phyloP scores from a whole-genome alignment of 2,113 vertebrate species.

The Gallinago jamesoni region DNA sequence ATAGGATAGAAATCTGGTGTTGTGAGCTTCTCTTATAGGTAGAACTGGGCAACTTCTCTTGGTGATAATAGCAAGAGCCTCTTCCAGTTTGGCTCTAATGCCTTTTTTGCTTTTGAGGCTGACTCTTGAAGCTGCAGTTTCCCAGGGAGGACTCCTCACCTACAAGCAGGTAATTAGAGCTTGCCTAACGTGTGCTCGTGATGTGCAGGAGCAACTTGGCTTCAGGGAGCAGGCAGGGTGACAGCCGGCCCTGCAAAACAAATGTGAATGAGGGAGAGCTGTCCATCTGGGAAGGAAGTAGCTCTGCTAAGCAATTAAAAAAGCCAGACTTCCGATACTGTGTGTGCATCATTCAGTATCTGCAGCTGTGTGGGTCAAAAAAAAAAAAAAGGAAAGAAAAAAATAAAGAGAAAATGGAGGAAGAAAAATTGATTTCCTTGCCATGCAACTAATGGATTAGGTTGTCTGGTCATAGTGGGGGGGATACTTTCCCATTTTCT shows the following conservation, averaged over 20 bases:
- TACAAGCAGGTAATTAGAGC: not conserved
- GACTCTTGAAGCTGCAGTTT: not conserved
- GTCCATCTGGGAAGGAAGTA: not conserved
- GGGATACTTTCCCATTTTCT: not conserved
- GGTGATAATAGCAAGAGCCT: not conserved
- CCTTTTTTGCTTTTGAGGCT: not conserved
- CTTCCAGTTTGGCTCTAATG: not conserved
- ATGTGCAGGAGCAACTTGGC: not conserved
- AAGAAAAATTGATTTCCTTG: not conserved
- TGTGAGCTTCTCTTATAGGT: not conserved
- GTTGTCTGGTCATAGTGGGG: not conserved
- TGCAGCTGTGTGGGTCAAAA: no score
- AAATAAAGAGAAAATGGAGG: not conserved
- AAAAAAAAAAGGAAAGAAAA: no score
- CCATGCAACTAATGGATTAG: not conserved
- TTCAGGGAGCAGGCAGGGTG: not conserved
- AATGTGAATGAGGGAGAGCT: not conserved
- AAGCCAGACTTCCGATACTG: not conserved
- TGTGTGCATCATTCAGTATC: no score
- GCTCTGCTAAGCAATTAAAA: not conserved
- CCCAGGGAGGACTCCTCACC: not conserved
- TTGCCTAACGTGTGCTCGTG: accelerated
- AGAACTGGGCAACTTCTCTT: not conserved
- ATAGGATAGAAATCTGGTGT: not conserved
- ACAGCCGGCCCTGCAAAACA: not conserved